A percentile compares a stretch with the other conserved stretches of the same genome.
These are phyloP conservation scores for Enteromius paludinosus DNA, from an alignment of 2,797 vertebrate genomes.

Conservation along the genomic window DNA sequence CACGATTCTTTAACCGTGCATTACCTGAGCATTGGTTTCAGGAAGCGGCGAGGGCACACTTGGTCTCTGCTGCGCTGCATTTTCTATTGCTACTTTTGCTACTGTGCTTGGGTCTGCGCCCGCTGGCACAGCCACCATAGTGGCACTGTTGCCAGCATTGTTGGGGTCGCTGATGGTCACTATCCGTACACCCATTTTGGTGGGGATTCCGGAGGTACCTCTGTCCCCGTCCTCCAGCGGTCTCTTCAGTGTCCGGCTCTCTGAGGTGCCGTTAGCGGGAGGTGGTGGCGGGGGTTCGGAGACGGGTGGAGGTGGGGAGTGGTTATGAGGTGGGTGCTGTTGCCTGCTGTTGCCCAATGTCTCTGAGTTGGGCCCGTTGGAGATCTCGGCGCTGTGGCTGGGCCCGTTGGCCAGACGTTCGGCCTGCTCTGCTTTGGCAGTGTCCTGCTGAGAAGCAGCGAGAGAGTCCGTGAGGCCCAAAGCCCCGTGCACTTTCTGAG, in stretches of 20 bases:
- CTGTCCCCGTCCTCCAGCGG: conserved; percentile 90
- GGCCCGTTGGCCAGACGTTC: conserved; percentile 96
- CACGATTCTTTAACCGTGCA: conserved; percentile 46
- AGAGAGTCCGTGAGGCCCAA: conserved; percentile 78
- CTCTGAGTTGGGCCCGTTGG: conserved; percentile 93
- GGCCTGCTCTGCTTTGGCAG: conserved; percentile 97
- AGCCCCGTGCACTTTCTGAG: conserved; percentile 82
- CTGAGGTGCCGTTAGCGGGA: conserved; percentile 88
- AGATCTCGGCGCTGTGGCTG: conserved; percentile 86
- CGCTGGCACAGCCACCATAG: conserved; percentile 98
- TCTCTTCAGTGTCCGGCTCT: conserved; percentile 91
- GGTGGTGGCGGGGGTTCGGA: conserved; percentile 52
- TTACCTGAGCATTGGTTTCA: conserved; percentile 85
- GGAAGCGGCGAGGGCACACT: conserved; percentile 85
- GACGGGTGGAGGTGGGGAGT: conserved; percentile 82
- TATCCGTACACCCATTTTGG: conserved; percentile 97
- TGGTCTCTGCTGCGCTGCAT: conserved; percentile 95
- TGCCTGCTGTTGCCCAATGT: conserved; percentile 79
- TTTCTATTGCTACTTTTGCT: conserved; percentile 99
- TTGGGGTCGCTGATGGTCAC: conserved; percentile 99
- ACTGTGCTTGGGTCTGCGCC: conserved; percentile 98
- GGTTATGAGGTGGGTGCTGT: conserved; percentile 86
- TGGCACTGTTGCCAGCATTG: conserved; percentile 95
- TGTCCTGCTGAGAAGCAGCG: conserved; percentile 88
- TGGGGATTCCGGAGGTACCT: conserved; percentile 91